phyloP scores from a whole-genome alignment of 2,113 vertebrate species.

The Ophthalmolycus amberensis region DNA sequence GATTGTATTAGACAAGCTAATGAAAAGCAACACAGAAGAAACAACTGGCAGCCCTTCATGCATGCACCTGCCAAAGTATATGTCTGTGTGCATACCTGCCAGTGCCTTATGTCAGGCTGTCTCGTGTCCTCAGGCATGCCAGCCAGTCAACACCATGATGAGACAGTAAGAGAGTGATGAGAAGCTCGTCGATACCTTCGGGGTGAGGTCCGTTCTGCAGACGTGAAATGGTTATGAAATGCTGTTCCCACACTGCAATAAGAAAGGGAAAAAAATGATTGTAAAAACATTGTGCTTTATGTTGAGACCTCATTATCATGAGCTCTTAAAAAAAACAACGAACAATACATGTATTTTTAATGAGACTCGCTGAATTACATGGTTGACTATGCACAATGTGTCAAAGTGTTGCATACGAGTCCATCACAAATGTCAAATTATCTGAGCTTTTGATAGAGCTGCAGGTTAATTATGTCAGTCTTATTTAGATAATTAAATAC shows the following conservation, averaged over 20 bases:
- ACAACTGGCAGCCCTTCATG: conserved; percentile 50
- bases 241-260: conserved; percentile 10
- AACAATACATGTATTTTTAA: background rate
- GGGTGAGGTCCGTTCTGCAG: conserved; percentile 50
- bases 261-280: conserved; percentile 14
- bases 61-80: conserved; percentile 70
- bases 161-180: conserved; percentile 76
- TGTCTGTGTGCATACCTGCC: conserved; percentile 68
- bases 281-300: conserved; percentile 7
- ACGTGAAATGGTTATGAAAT: conserved; percentile 62
- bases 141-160: conserved; percentile 68
- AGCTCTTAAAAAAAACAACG: background rate
- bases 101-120: conserved; percentile 50
- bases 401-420: background rate
- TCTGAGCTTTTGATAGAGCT: conserved; percentile 9
- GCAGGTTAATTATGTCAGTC: background rate
- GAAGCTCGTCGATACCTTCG: conserved; percentile 63
- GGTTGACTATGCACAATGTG: background rate
- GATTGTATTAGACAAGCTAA: conserved; percentile 79
- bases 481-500: conserved; percentile 7
- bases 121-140: conserved; percentile 64
- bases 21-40: conserved; percentile 76
- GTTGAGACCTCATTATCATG: background rate
- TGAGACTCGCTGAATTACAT: conserved; percentile 12
- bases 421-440: conserved; percentile 16